Evolutionary conservation across 1,140 invertebrate genomes (phyloP).

Genomic region (Coptotermes formosanus): DNA sequence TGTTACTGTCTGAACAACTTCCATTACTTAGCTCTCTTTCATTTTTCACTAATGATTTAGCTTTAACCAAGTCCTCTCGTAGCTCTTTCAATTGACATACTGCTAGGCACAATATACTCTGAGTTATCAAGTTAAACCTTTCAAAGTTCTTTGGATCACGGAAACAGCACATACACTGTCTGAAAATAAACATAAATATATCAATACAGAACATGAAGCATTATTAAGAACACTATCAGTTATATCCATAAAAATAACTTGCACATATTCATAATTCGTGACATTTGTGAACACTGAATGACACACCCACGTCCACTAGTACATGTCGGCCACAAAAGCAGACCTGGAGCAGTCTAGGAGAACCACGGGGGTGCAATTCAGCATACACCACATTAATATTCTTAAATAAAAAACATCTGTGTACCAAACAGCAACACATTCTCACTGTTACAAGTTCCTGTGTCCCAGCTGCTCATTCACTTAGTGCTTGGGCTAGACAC

Average conservation of each 20-base stretch:
- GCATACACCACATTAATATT: too few relatives aligned
- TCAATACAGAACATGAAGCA: constrained; percentile 12
- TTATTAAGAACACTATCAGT: constrained; percentile 25
- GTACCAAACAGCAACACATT: too few relatives aligned
- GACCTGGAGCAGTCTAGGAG: too few relatives aligned
- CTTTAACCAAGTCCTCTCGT: constrained; percentile 42
- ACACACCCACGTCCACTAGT: too few relatives aligned
- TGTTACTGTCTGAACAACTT: constrained; percentile 37
- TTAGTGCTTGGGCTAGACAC: too few relatives aligned
- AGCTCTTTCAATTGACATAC: constrained; percentile 73
- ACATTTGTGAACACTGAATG: too few relatives aligned
- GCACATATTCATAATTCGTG: too few relatives aligned
- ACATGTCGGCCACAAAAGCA: too few relatives aligned
- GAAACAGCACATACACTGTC: constrained; percentile 91
- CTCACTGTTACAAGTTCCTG: too few relatives aligned
- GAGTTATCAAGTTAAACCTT: constrained; percentile 80
- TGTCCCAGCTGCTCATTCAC: too few relatives aligned
- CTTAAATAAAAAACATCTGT: too few relatives aligned
- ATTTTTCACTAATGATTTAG: constrained; percentile 37
- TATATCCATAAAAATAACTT: neutral
- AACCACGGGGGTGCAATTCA: too few relatives aligned
- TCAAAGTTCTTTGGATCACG: constrained; percentile 88
- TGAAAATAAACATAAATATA: constrained; percentile 46
- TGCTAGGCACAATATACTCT: constrained; percentile 73
- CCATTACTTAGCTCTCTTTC: constrained; percentile 41